A percentile compares a stretch with the other conserved stretches of the same genome.
phyloP scores from a whole-genome alignment of 1,140 invertebrate species.

The Danaus plexippus region DNA sequence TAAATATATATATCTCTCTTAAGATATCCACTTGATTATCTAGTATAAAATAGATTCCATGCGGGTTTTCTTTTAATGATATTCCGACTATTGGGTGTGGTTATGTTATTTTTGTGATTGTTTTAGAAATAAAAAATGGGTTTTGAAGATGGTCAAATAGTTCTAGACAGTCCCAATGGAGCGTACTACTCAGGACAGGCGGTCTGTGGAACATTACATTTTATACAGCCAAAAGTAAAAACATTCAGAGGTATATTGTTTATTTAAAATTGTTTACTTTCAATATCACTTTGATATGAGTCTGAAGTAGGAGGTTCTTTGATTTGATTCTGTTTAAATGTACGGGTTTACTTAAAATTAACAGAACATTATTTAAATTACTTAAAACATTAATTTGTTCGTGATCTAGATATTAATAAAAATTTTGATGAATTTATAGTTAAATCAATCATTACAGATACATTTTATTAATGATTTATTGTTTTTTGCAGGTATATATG shows the following conservation, averaged over 20 bases:
- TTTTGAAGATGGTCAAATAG: conserved; percentile 72
- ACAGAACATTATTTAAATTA: conserved; percentile 1
- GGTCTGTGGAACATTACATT: conserved; percentile 72
- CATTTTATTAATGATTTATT: neutral
- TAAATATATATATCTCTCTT: too few species aligned
- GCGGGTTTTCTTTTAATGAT: too few species aligned
- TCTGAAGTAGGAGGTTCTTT: too few species aligned
- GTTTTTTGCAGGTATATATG: conserved; percentile 46
- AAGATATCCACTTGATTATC: too few species aligned
- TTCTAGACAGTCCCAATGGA: conserved; percentile 74
- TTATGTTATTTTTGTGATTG: too few species aligned
- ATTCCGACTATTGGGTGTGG: too few species aligned
- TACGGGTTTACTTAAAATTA: too few species aligned
- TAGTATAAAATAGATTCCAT: too few species aligned
- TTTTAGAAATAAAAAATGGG: conserved; percentile 51
- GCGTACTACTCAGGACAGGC: conserved; percentile 77
- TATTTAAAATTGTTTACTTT: neutral
- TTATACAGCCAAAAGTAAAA: conserved; percentile 73
- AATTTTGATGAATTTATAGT: neutral
- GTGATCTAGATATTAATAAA: neutral
- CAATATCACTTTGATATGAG: too few species aligned
- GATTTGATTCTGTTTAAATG: too few species aligned
- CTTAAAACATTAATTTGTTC: neutral
- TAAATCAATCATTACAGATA: too few species aligned
- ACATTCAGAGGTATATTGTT: conserved; percentile 71